These are phyloP conservation scores for Taurulus bubalis DNA, from an alignment of 2,113 vertebrate genomes.

Conservation along the genomic window DNA sequence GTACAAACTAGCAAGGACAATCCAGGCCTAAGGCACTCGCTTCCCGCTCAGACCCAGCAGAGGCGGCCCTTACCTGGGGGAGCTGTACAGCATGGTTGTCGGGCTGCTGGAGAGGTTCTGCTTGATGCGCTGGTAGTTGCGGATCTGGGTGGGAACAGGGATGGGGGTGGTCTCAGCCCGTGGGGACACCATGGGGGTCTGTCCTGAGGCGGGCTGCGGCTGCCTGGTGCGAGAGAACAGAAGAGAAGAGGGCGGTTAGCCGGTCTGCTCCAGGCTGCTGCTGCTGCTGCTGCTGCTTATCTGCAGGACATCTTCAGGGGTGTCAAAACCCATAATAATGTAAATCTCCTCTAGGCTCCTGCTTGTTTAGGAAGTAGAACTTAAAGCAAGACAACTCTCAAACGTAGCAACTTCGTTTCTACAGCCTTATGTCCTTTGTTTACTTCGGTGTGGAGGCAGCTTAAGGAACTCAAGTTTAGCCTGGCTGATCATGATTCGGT, in stretches of 20 bases:
- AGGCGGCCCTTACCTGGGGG: constrained; percentile 88
- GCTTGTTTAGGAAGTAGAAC: not conserved
- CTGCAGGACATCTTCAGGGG: constrained; percentile 42
- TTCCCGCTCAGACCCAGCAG: not conserved
- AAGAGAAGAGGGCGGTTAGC: constrained; percentile 47
- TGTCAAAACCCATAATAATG: constrained; percentile 35
- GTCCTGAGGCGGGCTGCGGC: constrained; percentile 82
- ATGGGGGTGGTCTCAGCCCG: constrained; percentile 92
- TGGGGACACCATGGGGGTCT: constrained; percentile 85
- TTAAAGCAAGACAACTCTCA: not conserved
- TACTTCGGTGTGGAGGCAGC: not conserved
- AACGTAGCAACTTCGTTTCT: not conserved
- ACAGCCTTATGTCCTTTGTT: constrained; percentile 53
- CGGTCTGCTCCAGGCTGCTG: constrained; percentile 11
- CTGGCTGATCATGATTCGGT: constrained; percentile 28
- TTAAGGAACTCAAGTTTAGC: constrained; percentile 40
- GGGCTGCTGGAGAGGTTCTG: constrained; percentile 94
- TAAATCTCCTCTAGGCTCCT: not conserved
- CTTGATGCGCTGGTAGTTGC: constrained; percentile 97
- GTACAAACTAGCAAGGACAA: too few relatives aligned
- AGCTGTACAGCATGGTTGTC: constrained; percentile 86
- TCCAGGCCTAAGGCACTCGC: too few relatives aligned
- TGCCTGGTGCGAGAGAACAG: constrained; percentile 79
- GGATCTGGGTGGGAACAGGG: constrained; percentile 95
- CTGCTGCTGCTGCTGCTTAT: constrained; percentile 41